Conservation (phyloP, 2,113 vertebrate species). For the Campylomormyrus tamandua region DNA sequence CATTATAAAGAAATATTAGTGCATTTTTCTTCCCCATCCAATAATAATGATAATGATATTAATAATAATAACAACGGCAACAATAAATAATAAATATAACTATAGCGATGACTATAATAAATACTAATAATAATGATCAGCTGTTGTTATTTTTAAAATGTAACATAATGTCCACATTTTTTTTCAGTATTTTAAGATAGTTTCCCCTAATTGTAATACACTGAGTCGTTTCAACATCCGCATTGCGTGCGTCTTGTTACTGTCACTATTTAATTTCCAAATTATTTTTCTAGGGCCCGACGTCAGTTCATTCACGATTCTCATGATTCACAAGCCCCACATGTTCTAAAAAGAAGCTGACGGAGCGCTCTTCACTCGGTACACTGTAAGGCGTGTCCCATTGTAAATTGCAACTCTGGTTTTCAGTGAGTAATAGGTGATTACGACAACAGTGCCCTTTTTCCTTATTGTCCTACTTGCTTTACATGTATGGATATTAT, state of each 20-base stretch:
- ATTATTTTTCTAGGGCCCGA: background rate
- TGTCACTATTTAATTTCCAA: background rate
- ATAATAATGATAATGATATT: background rate
- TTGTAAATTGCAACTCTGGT: background rate
- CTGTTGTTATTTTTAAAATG: background rate
- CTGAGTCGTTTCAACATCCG: background rate
- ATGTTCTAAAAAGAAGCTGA: background rate
- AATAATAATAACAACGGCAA: background rate
- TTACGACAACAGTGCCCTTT: background rate
- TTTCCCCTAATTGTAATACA: background rate
- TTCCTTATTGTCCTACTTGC: background rate
- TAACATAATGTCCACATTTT: background rate
- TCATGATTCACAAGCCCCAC: background rate
- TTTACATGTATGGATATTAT: background rate
- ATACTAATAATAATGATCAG: background rate
- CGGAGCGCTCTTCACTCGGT: background rate
- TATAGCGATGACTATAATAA: background rate
- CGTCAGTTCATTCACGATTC: background rate
- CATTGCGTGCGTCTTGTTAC: background rate
- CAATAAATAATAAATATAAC: background rate
- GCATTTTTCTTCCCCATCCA: background rate
- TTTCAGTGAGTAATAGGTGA: background rate
- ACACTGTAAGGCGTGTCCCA: background rate
- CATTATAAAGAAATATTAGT: background rate
- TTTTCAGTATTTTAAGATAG: background rate